Evolutionary conservation across 2,113 vertebrate genomes (phyloP).

Genomic region (Anarhynchus alexandrinus): DNA sequence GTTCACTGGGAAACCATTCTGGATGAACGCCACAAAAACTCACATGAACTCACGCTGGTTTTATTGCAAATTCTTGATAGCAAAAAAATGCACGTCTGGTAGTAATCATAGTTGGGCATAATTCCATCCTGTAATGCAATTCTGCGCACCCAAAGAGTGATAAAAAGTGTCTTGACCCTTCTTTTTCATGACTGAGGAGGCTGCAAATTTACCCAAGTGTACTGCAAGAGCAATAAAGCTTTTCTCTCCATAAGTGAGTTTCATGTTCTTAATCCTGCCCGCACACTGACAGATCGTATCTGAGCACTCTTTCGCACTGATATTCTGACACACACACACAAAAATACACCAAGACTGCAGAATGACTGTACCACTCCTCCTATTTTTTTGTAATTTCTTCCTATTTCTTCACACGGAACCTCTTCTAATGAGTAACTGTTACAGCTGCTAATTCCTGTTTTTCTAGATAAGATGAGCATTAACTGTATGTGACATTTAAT

Average conservation of each 20-base stretch:
- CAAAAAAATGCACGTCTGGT: conserved; percentile 62
- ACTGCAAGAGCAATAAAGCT: background rate
- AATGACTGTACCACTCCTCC: background rate
- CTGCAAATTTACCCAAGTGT: background rate
- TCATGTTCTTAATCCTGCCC: conserved; percentile 5
- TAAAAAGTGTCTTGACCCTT: conserved; percentile 59
- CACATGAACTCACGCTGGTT: conserved; percentile 51
- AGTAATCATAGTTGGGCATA: conserved; percentile 53
- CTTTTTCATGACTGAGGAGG: conserved; percentile 23
- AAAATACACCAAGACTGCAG: background rate
- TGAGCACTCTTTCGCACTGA: background rate
- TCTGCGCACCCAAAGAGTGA: conserved; percentile 42
- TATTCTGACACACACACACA: background rate
- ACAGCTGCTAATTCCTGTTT: background rate
- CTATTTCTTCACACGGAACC: background rate
- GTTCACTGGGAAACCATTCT: conserved; percentile 44
- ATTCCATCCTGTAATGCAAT: conserved; percentile 54
- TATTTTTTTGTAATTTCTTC: background rate
- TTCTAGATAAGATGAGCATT: background rate
- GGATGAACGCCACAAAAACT: conserved; percentile 45
- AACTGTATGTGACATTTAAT: background rate
- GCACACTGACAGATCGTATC: background rate
- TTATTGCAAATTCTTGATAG: conserved; percentile 55
- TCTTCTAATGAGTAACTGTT: background rate
- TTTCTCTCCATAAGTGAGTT: background rate